These are phyloP conservation scores for Semnornis frantzii DNA, from an alignment of 2,113 vertebrate genomes.

Conservation along the genomic window DNA sequence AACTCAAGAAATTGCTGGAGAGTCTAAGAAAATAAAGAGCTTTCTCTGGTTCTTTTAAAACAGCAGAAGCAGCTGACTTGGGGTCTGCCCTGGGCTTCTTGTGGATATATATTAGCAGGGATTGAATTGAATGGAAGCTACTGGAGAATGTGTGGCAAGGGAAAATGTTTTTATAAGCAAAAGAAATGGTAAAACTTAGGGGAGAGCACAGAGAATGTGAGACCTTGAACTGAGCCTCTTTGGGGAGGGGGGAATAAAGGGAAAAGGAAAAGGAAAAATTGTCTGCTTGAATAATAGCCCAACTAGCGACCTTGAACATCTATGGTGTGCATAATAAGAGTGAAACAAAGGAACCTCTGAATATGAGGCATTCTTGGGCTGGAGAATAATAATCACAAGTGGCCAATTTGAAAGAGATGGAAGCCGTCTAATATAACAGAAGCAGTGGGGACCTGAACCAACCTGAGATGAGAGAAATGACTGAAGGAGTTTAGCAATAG, in stretches of 20 bases:
- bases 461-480: conserved; percentile 50
- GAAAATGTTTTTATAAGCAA: conserved; percentile 74
- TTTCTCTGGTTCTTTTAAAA: conserved; percentile 58
- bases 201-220: conserved; percentile 64
- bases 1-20: conserved; percentile 45
- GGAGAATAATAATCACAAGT: conserved; percentile 76
- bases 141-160: conserved; percentile 58
- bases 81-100: conserved; percentile 51
- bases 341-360: conserved; percentile 76
- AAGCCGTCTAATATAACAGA: conserved; percentile 55
- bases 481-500: conserved; percentile 25
- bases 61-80: conserved; percentile 34
- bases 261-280: conserved; percentile 63
- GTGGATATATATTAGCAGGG: conserved; percentile 42
- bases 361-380: conserved; percentile 70
- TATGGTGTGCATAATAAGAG: conserved; percentile 70
- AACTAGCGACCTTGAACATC: conserved; percentile 79
- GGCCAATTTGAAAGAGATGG: conserved; percentile 66
- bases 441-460: conserved; percentile 54
- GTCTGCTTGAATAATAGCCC: conserved; percentile 75
- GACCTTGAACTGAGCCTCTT: conserved; percentile 79
- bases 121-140: conserved; percentile 56
- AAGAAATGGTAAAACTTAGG: conserved; percentile 79
- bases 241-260: not conserved
- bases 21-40: conserved; percentile 55